Evolutionary conservation across 2,888 invertebrate species (phyloP).

Genomic region (Leptodirus hochenwartii): DNA sequence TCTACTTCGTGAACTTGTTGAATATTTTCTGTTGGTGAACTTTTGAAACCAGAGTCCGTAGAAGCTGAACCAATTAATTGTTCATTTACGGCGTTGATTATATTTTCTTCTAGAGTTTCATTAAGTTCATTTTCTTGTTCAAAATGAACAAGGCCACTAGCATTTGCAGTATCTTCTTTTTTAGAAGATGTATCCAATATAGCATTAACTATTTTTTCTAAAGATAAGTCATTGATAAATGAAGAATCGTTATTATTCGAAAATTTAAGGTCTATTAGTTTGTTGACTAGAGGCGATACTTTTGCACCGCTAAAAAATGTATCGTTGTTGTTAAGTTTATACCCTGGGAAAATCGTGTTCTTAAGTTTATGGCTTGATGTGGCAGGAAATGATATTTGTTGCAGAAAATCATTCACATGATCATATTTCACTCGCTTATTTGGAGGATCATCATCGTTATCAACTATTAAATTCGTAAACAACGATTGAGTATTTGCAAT

Average conservation of each 20-base stretch:
- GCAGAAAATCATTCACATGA: conserved; percentile 22
- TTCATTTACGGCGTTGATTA: conserved; percentile 18
- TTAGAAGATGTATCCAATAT: conserved; percentile 39
- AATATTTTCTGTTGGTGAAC: conserved; percentile 18
- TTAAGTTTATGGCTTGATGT: background rate
- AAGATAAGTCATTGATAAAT: conserved; percentile 33
- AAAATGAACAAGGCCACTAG: conserved; percentile 20
- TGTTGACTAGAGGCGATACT: conserved; percentile 40
- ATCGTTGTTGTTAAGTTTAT: conserved; percentile 11
- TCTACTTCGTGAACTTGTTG: conserved; percentile 20
- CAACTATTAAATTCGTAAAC: no score
- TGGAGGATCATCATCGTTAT: no score
- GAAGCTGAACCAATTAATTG: conserved; percentile 14
- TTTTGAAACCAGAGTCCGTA: conserved; percentile 23
- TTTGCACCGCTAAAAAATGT: conserved; percentile 16
- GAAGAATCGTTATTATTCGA: conserved; percentile 30
- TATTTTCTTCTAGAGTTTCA: conserved; percentile 20
- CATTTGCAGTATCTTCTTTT: conserved; percentile 22
- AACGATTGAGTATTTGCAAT: no score
- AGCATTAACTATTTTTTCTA: conserved; percentile 42
- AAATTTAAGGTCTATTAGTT: conserved; percentile 34
- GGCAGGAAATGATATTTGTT: conserved; percentile 18
- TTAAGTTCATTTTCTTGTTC: conserved; percentile 19
- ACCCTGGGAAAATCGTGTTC: conserved; percentile 13
- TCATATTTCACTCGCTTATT: conserved; percentile 24